Percentiles rank a stretch among this genome's conserved stretches.
Evolutionary conservation across 2,888 invertebrate genomes (phyloP).

Genomic region (Ellobium chinense): DNA sequence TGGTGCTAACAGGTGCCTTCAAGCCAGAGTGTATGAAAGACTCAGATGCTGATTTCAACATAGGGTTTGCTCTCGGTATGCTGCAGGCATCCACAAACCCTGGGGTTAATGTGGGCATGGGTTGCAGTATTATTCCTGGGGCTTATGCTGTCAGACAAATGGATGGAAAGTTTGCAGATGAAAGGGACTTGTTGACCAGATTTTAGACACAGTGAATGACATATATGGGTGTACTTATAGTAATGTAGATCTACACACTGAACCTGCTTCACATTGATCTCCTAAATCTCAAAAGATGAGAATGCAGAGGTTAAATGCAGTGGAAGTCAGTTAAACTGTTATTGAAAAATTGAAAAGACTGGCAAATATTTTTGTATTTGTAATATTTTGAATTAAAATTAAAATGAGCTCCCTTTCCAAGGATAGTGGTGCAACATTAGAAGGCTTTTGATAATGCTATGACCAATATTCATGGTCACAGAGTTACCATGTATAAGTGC

Average conservation of each 20-base stretch:
- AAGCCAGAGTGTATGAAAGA: conserved; percentile 63
- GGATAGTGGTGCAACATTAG: no score
- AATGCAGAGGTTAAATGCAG: background rate
- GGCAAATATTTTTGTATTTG: no score
- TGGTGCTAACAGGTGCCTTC: conserved; percentile 62
- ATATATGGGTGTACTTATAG: no score
- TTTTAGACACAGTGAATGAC: no score
- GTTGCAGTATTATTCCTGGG: conserved; percentile 53
- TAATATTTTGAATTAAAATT: no score
- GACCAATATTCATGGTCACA: no score
- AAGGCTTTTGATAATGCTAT: no score
- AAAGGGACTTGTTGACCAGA: background rate
- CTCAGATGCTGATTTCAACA: conserved; percentile 67
- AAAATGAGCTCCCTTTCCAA: no score
- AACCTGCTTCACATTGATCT: background rate
- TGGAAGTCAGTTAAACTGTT: background rate
- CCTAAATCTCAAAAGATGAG: background rate
- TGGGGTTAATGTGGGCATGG: conserved; percentile 64
- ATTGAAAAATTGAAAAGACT: no score
- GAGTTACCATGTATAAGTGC: no score
- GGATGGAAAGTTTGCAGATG: conserved; percentile 33
- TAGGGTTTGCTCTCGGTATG: conserved; percentile 64
- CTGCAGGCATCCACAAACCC: conserved; percentile 45
- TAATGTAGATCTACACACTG: background rate
- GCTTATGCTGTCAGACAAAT: conserved; percentile 15